phyloP scores from a whole-genome alignment of 2,888 invertebrate genomes.

The Scaptomyza polygonia region DNA sequence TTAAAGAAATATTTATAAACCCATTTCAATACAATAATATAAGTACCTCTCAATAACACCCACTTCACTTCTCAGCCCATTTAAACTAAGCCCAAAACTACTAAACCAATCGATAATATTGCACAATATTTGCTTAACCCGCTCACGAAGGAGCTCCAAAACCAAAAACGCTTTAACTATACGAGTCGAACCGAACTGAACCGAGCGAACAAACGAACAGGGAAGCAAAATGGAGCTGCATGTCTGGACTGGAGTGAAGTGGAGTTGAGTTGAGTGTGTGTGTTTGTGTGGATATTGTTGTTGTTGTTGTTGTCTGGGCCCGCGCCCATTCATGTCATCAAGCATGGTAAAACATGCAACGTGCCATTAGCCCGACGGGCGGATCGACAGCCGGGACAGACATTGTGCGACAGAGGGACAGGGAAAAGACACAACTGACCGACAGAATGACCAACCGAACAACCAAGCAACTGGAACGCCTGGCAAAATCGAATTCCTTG shows the following conservation, averaged over 20 bases:
- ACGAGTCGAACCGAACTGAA: slow-evolving; percentile 3
- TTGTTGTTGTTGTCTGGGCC: slow-evolving; percentile 67
- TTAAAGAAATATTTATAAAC: no score
- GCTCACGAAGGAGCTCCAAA: slow-evolving; percentile 4
- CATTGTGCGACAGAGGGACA: slow-evolving; percentile 5
- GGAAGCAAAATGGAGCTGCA: slow-evolving; percentile 62
- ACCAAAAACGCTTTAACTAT: slow-evolving; percentile 6
- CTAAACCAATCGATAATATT: slow-evolving; percentile 23
- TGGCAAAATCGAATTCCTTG: slow-evolving; percentile 85
- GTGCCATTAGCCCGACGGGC: slow-evolving; percentile 81
- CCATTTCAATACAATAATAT: no score
- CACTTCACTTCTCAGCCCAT: background rate
- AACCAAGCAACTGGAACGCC: slow-evolving; percentile 63
- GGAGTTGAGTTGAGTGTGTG: slow-evolving; percentile 1
- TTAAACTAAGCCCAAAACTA: background rate
- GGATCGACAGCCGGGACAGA: slow-evolving; percentile 33
- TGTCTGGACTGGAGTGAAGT: slow-evolving; percentile 15
- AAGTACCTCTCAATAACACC: background rate
- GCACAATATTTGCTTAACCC: slow-evolving; percentile 31
- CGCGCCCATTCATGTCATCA: slow-evolving; percentile 84
- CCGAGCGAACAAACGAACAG: slow-evolving; percentile 36
- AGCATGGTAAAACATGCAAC: slow-evolving; percentile 84
- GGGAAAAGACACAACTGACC: slow-evolving; percentile 24
- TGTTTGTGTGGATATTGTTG: background rate
- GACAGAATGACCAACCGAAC: slow-evolving; percentile 50